A percentile compares a stretch with the other conserved stretches of the same genome.
These are phyloP conservation scores for Uromys caudimaculatus DNA, from an alignment of 2,797 vertebrate genomes.

Conservation along the genomic window DNA sequence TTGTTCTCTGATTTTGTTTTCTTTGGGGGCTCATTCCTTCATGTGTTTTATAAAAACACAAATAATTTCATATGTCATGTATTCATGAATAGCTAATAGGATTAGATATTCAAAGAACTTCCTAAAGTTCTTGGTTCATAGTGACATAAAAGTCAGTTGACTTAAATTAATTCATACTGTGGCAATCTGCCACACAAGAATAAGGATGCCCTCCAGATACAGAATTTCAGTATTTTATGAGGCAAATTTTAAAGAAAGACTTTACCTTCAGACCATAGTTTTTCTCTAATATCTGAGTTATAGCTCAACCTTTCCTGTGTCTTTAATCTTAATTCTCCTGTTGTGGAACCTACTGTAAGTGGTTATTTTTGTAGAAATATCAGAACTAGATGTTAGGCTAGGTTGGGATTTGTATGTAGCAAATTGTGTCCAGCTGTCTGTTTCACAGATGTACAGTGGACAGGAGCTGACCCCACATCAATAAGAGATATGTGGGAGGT, in stretches of 20 bases:
- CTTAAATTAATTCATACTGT: not conserved
- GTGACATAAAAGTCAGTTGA: not conserved
- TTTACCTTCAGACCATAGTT: not conserved
- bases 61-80: not conserved
- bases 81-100: not conserved
- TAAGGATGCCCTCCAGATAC: not conserved
- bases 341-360: not conserved
- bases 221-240: not conserved
- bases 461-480: not conserved
- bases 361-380: not conserved
- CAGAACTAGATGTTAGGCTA: not conserved
- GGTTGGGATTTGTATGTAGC: not conserved
- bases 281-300: not conserved
- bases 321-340: not conserved
- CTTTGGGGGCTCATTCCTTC: not conserved
- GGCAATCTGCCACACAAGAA: not conserved
- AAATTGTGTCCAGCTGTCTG: not conserved
- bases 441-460: not conserved
- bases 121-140: not conserved
- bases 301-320: not conserved
- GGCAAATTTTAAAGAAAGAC: constrained; percentile 9
- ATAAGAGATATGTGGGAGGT: not conserved
- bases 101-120: not conserved
- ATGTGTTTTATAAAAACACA: not conserved
- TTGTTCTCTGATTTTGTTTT: not conserved